Percentiles rank a stretch among this genome's conserved stretches.
These are phyloP conservation scores for Trachymyrmex cornetzi DNA, from an alignment of 1,140 invertebrate genomes.

Conservation along the genomic window DNA sequence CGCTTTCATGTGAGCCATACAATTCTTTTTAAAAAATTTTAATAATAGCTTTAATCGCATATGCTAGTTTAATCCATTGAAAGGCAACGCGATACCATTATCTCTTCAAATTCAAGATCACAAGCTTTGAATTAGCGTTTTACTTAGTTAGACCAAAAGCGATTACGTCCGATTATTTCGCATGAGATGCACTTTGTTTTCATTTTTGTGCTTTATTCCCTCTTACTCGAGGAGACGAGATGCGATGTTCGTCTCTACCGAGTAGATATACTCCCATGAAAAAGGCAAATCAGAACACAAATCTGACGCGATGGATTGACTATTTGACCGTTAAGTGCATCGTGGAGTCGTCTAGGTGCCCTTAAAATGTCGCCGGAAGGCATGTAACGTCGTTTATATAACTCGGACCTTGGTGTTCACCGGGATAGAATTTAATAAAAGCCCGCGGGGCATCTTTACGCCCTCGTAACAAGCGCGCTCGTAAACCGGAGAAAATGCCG, in stretches of 20 bases:
- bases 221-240: background rate
- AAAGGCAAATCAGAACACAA: conserved; percentile 48
- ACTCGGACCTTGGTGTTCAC: conserved; percentile 57
- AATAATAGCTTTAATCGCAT: background rate
- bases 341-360: conserved; percentile 26
- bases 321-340: conserved; percentile 42
- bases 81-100: background rate
- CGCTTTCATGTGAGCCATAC: background rate
- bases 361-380: conserved; percentile 67
- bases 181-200: background rate
- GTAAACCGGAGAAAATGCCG: conserved; percentile 68
- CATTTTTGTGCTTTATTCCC: background rate
- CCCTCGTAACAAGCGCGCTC: conserved; percentile 69
- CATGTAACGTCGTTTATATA: conserved; percentile 64
- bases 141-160: background rate
- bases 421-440: conserved; percentile 75
- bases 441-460: conserved; percentile 66
- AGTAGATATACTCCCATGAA: background rate
- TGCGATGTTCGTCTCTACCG: background rate
- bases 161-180: background rate
- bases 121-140: background rate
- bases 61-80: background rate
- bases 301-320: conserved; percentile 42
- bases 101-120: background rate
- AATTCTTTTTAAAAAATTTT: conserved; percentile 14